Percentiles rank a stretch among this genome's conserved stretches.
Conservation (phyloP, 2,888 invertebrate species). For the Scaptomyza parva region DNA sequence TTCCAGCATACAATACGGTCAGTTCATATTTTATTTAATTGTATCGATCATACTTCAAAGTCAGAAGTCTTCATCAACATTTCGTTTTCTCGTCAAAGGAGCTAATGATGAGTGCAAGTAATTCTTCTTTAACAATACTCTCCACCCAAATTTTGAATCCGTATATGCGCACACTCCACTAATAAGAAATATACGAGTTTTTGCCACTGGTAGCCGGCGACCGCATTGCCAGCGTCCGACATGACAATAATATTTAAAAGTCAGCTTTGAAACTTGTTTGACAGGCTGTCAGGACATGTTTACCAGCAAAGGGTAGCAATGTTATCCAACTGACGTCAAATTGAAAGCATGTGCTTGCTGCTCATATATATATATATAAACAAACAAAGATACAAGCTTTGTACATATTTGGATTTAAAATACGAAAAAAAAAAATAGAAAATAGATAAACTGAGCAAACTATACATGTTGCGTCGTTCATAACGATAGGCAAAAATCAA, state of each 20-base stretch:
- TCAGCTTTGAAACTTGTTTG: slow-evolving; percentile 73
- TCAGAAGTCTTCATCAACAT: not conserved
- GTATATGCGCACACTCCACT: not conserved
- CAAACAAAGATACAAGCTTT: slow-evolving; percentile 2
- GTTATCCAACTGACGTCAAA: slow-evolving; percentile 59
- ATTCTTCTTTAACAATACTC: not conserved
- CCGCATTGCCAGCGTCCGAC: slow-evolving; percentile 46
- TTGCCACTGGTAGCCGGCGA: slow-evolving; percentile 40
- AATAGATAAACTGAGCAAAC: slow-evolving; percentile 16
- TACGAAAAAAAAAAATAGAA: slow-evolving; percentile 2
- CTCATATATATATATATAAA: slow-evolving; percentile 5
- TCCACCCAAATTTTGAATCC: not conserved
- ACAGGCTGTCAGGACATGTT: slow-evolving; percentile 73
- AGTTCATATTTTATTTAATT: not conserved
- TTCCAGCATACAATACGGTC: no score
- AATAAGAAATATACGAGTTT: slow-evolving; percentile 31
- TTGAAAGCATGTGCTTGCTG: slow-evolving; percentile 61
- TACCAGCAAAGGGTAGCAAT: slow-evolving; percentile 64
- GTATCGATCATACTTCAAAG: not conserved
- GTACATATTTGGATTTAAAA: slow-evolving; percentile 34
- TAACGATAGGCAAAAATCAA: not conserved
- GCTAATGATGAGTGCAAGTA: not conserved
- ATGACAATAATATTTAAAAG: slow-evolving; percentile 75
- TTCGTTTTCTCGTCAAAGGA: not conserved
- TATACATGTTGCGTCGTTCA: not conserved